Conservation (phyloP, 2,888 invertebrate species). For the Drosophila prolongata region DNA sequence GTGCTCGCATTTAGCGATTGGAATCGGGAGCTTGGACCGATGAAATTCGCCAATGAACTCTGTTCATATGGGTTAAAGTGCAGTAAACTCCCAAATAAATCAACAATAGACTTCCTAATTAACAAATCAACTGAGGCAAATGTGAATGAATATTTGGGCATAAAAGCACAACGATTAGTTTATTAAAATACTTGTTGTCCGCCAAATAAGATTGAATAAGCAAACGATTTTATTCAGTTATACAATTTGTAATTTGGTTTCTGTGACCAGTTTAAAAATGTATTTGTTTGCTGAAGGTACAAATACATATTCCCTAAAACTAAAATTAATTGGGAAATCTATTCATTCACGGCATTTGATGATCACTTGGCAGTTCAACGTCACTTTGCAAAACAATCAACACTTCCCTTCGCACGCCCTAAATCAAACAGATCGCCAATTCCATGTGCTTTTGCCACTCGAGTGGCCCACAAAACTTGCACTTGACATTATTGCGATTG, state of each 20-base stretch:
- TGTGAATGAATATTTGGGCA: constrained; percentile 1
- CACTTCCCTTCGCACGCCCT: background rate
- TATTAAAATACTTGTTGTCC: no score
- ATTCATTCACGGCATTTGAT: no score
- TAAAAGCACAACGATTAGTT: no score
- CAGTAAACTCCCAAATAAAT: background rate
- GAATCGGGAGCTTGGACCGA: background rate
- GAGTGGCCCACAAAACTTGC: constrained; percentile 49
- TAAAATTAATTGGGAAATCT: no score
- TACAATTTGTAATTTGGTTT: no score
- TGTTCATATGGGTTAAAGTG: constrained; percentile 8
- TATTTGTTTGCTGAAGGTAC: no score
- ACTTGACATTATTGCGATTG: constrained; percentile 66
- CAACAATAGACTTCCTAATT: background rate
- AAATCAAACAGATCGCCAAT: background rate
- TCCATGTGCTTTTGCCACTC: background rate
- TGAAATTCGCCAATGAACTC: constrained; percentile 2
- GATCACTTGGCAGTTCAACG: background rate
- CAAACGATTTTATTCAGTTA: no score
- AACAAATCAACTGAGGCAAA: background rate
- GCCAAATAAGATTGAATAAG: no score
- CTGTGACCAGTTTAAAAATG: no score
- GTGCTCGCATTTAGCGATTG: background rate
- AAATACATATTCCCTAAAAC: no score
- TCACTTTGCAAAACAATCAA: background rate